phyloP scores from a whole-genome alignment of 2,113 vertebrate genomes.

The Oreochromis spilurus region DNA sequence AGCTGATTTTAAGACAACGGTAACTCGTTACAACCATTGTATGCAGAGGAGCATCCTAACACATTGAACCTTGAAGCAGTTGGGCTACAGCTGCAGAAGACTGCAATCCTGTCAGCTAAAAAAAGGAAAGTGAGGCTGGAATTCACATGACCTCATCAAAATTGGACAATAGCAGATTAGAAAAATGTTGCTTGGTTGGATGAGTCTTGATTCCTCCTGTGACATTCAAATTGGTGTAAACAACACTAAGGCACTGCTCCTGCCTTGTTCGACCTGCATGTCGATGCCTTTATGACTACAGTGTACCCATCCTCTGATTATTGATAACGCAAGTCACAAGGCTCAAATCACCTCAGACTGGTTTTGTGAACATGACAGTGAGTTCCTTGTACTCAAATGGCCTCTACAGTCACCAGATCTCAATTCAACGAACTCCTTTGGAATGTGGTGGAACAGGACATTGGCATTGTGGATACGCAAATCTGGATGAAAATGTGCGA shows the following conservation, averaged over 20 bases:
- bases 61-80: not conserved
- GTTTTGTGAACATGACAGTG: not conserved
- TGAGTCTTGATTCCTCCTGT: fast-evolving
- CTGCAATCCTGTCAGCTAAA: not conserved
- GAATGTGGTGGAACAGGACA: not conserved
- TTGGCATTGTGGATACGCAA: not conserved
- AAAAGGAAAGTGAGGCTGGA: not conserved
- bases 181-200: not conserved
- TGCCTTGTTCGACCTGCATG: not conserved
- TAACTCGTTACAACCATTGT: not conserved
- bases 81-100: not conserved
- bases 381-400: not conserved
- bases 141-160: not conserved
- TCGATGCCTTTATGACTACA: not conserved
- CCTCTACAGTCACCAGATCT: not conserved
- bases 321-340: not conserved
- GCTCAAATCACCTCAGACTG: not conserved
- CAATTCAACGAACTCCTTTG: not conserved
- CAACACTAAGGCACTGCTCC: not conserved
- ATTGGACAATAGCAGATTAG: not conserved
- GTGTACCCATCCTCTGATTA: not conserved
- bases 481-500: not conserved
- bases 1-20: not conserved
- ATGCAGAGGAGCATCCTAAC: not conserved
- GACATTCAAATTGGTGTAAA: not conserved